phyloP scores from a whole-genome alignment of 30 jellyfish, hydroid and myxozoan species.

The Aurelia aurita region DNA sequence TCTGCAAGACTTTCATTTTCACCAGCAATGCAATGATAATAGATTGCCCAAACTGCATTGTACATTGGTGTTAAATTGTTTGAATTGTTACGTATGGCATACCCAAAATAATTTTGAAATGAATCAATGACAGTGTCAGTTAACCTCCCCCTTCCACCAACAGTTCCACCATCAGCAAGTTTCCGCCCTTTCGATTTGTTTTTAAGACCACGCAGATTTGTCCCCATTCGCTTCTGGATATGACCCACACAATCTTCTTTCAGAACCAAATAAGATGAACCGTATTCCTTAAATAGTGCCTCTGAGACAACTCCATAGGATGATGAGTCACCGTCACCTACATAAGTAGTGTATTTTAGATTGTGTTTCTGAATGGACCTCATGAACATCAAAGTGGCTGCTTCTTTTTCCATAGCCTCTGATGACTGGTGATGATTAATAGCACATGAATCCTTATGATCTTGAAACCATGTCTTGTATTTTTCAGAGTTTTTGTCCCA shows the following conservation, averaged over 20 bases:
- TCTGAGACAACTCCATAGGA: slow-evolving; percentile 37
- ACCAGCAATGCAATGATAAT: slow-evolving; percentile 37
- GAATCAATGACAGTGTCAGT: slow-evolving; percentile 39
- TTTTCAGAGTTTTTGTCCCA: slow-evolving; percentile 14
- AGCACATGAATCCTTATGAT: slow-evolving; percentile 9
- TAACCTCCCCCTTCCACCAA: slow-evolving; percentile 44
- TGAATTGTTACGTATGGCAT: no score
- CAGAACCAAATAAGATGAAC: slow-evolving; percentile 22
- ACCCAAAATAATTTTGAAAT: slow-evolving; percentile 35
- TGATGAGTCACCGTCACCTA: slow-evolving; percentile 56
- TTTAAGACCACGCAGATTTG: slow-evolving; percentile 31
- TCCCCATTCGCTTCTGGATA: slow-evolving; percentile 55
- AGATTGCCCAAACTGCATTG: slow-evolving; percentile 35
- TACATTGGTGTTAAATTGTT: slow-evolving; percentile 26
- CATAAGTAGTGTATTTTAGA: slow-evolving; percentile 40
- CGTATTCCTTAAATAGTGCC: slow-evolving; percentile 20
- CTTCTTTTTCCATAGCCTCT: slow-evolving; percentile 37
- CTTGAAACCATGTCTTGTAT: slow-evolving; percentile 35
- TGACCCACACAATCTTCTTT: slow-evolving; percentile 59
- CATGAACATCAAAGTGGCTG: slow-evolving; percentile 36
- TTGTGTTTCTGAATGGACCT: slow-evolving; percentile 23
- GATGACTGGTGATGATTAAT: slow-evolving; percentile 38
- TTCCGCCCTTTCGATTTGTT: slow-evolving; percentile 17
- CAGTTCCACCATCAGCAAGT: slow-evolving; percentile 46
- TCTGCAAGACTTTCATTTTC: slow-evolving; percentile 31